Evolutionary conservation across 2,113 vertebrate genomes (phyloP).

Genomic region (Gopherus flavomarginatus): DNA sequence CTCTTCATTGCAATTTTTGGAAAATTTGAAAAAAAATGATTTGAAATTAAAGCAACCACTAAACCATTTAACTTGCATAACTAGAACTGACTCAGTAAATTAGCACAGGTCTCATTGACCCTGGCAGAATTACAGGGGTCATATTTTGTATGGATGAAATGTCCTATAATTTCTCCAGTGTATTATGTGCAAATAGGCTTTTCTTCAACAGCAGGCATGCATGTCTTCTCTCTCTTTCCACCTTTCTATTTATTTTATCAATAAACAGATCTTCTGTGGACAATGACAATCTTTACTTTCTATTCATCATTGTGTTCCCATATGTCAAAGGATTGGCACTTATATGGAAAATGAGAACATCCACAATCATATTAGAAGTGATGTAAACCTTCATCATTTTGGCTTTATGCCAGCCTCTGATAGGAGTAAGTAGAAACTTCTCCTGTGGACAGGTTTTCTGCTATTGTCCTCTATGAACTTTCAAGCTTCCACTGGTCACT

Average conservation of each 20-base stretch:
- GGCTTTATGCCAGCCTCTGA: background rate
- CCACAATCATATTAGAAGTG: background rate
- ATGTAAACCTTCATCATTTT: background rate
- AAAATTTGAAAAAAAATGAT: constrained; percentile 52
- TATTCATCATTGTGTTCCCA: constrained; percentile 31
- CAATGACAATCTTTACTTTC: constrained; percentile 48
- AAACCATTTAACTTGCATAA: constrained; percentile 69
- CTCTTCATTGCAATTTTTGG: constrained; percentile 37
- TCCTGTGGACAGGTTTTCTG: background rate
- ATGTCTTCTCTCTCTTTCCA: constrained; percentile 68
- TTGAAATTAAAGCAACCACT: constrained; percentile 65
- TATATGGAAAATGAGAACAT: background rate
- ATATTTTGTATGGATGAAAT: constrained; percentile 61
- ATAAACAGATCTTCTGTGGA: constrained; percentile 41
- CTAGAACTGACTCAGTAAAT: constrained; percentile 54
- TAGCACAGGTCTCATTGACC: constrained; percentile 68
- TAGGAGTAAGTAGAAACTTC: background rate
- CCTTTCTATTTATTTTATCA: constrained; percentile 63
- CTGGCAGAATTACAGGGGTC: constrained; percentile 63
- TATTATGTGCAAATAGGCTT: constrained; percentile 66
- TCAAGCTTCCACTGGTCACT: background rate
- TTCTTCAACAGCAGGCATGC: constrained; percentile 70
- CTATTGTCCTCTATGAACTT: background rate
- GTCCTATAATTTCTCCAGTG: constrained; percentile 60
- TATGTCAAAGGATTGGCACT: background rate